These are phyloP conservation scores for Lasioglossum leucozonium DNA, from an alignment of 2,888 invertebrate species.

Conservation along the genomic window DNA sequence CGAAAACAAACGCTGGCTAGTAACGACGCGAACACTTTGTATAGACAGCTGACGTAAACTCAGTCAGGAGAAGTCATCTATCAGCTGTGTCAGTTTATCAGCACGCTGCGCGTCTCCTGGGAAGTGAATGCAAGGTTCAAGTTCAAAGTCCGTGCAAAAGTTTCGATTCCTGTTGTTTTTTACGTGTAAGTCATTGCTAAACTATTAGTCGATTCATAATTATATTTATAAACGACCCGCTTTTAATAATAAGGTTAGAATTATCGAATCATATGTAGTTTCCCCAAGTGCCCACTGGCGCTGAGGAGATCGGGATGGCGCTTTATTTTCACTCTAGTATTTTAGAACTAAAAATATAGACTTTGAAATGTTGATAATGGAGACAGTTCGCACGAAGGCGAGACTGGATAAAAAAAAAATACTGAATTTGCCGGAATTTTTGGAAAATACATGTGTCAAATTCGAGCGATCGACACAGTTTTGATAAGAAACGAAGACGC, in stretches of 20 bases:
- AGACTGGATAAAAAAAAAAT: background rate
- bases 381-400: background rate
- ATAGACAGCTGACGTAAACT: constrained; percentile 37
- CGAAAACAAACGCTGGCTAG: too few relatives aligned
- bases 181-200: constrained; percentile 5
- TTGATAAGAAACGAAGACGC: constrained; percentile 8
- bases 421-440: background rate
- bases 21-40: too few relatives aligned
- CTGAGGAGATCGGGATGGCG: background rate
- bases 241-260: background rate
- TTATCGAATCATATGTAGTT: background rate
- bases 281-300: background rate
- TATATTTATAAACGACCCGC: background rate
- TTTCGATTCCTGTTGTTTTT: constrained; percentile 14
- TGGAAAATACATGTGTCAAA: background rate
- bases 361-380: background rate
- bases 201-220: background rate
- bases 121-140: background rate
- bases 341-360: background rate
- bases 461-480: background rate
- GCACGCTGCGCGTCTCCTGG: background rate
- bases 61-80: constrained; percentile 41
- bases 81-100: constrained; percentile 44
- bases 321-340: background rate
- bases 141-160: constrained; percentile 36